Conservation (phyloP, 2,888 invertebrate genomes). For the Drosophila merina region DNA sequence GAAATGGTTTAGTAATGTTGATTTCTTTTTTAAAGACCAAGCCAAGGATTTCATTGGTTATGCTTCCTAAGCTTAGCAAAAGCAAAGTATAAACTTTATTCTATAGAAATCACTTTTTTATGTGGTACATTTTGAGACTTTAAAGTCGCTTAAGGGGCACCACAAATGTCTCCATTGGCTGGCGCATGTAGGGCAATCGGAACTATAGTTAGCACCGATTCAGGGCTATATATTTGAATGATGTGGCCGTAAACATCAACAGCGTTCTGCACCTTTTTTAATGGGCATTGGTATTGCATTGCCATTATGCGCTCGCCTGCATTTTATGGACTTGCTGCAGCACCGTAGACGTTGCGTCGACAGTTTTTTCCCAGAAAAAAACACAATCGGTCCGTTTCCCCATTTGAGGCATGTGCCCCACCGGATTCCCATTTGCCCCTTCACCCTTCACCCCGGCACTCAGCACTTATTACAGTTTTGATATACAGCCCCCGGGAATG, state of each 20-base stretch:
- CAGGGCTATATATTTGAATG: constrained; percentile 33
- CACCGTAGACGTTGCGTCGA: constrained; percentile 81
- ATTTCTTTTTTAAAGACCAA: neutral
- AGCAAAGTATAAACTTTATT: too few species aligned
- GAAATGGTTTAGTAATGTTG: neutral
- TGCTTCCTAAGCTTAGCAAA: too few species aligned
- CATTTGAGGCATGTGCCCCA: constrained; percentile 44
- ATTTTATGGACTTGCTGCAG: constrained; percentile 60
- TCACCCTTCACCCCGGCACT: constrained; percentile 22
- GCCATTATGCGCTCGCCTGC: constrained; percentile 66
- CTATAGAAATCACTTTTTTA: too few species aligned
- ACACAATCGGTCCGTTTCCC: constrained; percentile 32
- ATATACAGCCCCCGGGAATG: constrained; percentile 47
- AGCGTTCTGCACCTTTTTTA: constrained; percentile 66
- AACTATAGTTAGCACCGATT: constrained; percentile 11
- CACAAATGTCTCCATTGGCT: constrained; percentile 3
- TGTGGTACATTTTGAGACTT: neutral
- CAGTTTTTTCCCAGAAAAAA: constrained; percentile 80
- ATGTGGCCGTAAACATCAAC: constrained; percentile 62
- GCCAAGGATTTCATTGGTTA: too few species aligned
- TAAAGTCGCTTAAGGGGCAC: neutral
- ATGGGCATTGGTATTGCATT: constrained; percentile 63
- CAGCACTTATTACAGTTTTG: constrained; percentile 71
- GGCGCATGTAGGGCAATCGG: constrained; percentile 1
- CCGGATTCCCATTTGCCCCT: constrained; percentile 14